Evolutionary conservation across 2,797 vertebrate species (phyloP), one percentile per base, ranked within the genome.

Genomic region (Centropyge bicolor): DNA sequence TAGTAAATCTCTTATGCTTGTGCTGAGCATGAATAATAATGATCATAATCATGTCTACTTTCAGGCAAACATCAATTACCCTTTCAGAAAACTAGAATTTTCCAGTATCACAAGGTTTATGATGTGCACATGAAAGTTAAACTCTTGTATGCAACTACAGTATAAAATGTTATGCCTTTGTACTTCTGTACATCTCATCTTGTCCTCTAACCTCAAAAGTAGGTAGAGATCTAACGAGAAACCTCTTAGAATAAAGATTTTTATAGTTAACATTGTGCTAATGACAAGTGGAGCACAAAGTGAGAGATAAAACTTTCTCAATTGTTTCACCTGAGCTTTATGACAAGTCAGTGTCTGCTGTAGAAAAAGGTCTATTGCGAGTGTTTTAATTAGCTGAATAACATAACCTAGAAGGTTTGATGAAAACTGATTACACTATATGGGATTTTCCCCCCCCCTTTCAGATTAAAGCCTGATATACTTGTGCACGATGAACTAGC

Each of bases 41-140:
- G 59, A 17, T 48, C 13, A 43, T 31, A 48, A 56, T 24, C 38
- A n/a, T 64, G 24, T 31, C 12, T 20, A 17, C 8, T 52, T n/a
- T 49, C 10, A 45, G 13, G 43, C 3, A 57, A 74, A 57, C 16
- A 20, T 35, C 17, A 45, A 56, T 56, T 38, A 63, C 5, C 17
- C 31, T 62, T 13, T 49, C 5, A 52, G 12, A 70, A n/a, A 66
- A 40, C 22, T 52, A 49, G 49, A 31, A 13, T 54, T 70, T 76
- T 19, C 16, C 9, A 40, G 40, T 16, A 4, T 4, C 20, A 17
- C 49, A 19, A 35, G 0, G 17, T 65, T 55, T 10, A 27, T 43
- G n/a, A 12, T 51, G 17, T 54, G 35, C 5, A 19, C 14, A 2
- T 62, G 2, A 35, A 31, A 49, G 31, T 49, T 10, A 36, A 20